These are phyloP conservation scores for Melanaphis sacchari DNA, from an alignment of 1,140 invertebrate genomes.

Conservation along the genomic window DNA sequence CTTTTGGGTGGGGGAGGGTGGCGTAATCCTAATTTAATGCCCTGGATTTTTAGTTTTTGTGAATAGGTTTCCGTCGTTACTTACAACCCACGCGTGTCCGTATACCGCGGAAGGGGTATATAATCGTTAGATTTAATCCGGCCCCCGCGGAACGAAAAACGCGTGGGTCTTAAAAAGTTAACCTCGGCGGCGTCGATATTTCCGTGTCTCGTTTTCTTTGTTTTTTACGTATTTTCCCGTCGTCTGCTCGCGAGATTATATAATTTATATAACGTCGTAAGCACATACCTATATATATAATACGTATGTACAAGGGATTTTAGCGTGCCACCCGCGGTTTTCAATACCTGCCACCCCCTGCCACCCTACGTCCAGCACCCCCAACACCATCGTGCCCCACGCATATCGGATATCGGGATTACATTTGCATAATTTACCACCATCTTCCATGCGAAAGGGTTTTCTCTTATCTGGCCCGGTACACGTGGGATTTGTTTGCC, in stretches of 20 bases:
- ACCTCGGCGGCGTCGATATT: neutral
- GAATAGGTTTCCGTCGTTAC: neutral
- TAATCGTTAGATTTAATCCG: conserved; percentile 35
- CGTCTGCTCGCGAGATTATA: neutral
- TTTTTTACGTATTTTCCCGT: neutral
- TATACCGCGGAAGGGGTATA: conserved; percentile 4
- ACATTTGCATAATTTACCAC: conserved; percentile 39
- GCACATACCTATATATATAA: neutral
- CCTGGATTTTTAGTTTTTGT: conserved; percentile 31
- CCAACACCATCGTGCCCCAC: neutral
- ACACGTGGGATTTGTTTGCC: conserved; percentile 49
- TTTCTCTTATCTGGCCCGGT: conserved; percentile 50
- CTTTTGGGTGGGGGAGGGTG: neutral
- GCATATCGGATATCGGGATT: neutral
- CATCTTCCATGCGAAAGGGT: conserved; percentile 14
- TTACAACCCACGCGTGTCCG: neutral
- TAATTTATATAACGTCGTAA: neutral
- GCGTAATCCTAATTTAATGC: conserved; percentile 44
- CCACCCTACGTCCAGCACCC: too few relatives aligned
- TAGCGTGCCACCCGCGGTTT: neutral
- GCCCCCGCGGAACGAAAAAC: conserved; percentile 12
- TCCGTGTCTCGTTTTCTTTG: neutral
- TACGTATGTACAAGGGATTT: neutral
- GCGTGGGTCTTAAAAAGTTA: conserved; percentile 46
- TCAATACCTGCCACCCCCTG: neutral